Evolutionary conservation across 2,888 invertebrate genomes (phyloP).

Genomic region (Cerastis leucographa): DNA sequence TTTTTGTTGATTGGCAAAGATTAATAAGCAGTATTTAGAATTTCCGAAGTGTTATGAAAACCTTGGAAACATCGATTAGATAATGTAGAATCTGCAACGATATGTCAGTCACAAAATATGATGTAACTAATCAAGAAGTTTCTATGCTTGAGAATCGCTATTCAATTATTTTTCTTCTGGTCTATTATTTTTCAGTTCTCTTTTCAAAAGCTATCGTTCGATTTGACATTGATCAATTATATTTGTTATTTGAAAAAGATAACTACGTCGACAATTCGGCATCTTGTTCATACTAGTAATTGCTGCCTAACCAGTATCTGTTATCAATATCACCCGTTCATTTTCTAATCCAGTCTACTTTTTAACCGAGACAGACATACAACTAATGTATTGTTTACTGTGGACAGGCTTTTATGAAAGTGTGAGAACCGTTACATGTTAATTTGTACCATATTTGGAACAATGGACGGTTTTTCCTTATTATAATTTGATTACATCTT

Average conservation of each 20-base stretch:
- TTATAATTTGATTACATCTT: slow-evolving; percentile 32
- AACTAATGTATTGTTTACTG: slow-evolving; percentile 49
- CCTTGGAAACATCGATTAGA: slow-evolving; percentile 25
- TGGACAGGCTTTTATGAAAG: slow-evolving; percentile 53
- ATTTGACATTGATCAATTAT: slow-evolving; percentile 23
- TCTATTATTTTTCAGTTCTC: background rate
- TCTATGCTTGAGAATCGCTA: background rate
- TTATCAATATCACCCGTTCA: slow-evolving; percentile 42
- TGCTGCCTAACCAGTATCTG: slow-evolving; percentile 29
- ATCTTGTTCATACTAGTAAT: slow-evolving; percentile 24
- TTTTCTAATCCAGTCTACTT: slow-evolving; percentile 66
- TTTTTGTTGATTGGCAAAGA: slow-evolving; percentile 14
- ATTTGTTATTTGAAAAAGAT: background rate
- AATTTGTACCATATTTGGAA: slow-evolving; percentile 45
- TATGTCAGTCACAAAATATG: slow-evolving; percentile 2
- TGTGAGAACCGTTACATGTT: slow-evolving; percentile 60
- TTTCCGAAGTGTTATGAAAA: slow-evolving; percentile 16
- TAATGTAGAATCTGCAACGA: slow-evolving; percentile 2
- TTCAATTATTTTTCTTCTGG: background rate
- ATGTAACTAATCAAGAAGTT: slow-evolving; percentile 29
- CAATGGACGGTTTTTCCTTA: slow-evolving; percentile 53
- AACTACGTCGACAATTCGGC: slow-evolving; percentile 5
- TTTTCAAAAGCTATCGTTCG: background rate
- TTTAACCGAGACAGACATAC: slow-evolving; percentile 40
- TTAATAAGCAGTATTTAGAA: background rate